Evolutionary conservation across 2,888 invertebrate genomes (phyloP).

Genomic region (Gandaritis pyraliata): DNA sequence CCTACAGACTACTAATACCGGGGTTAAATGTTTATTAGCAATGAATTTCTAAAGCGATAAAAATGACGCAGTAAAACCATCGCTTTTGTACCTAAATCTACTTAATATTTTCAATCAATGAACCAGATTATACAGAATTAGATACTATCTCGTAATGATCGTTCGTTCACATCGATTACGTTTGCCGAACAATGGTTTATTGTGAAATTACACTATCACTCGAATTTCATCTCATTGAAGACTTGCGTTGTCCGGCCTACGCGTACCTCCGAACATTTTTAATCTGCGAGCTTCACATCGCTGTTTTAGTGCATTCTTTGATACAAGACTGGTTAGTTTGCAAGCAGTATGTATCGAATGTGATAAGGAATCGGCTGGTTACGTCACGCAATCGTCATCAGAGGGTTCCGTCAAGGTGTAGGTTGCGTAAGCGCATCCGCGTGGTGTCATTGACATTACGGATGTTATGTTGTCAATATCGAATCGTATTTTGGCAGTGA

Average conservation of each 20-base stretch:
- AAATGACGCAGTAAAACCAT: constrained; percentile 52
- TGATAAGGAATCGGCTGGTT: constrained; percentile 49
- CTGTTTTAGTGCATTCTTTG: constrained; percentile 16
- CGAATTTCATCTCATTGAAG: constrained; percentile 72
- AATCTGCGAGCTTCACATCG: constrained; percentile 44
- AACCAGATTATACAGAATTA: constrained; percentile 40
- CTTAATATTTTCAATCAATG: constrained; percentile 57
- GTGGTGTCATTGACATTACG: constrained; percentile 80
- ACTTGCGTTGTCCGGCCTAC: constrained; percentile 54
- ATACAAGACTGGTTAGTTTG: not conserved
- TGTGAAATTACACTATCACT: constrained; percentile 78
- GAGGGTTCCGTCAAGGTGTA: constrained; percentile 75
- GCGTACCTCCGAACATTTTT: constrained; percentile 44
- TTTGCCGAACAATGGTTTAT: constrained; percentile 73
- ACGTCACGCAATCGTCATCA: constrained; percentile 65
- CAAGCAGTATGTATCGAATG: constrained; percentile 42
- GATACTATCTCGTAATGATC: constrained; percentile 64
- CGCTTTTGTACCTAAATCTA: constrained; percentile 5
- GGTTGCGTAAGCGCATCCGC: constrained; percentile 75
- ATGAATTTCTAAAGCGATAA: constrained; percentile 54
- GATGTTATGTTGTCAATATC: constrained; percentile 64
- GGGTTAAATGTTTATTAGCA: constrained; percentile 44
- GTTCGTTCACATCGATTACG: constrained; percentile 71
- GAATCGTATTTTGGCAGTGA: constrained; percentile 63
- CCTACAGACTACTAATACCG: constrained; percentile 41